A percentile compares a stretch with the other conserved stretches of the same genome.
Conservation (phyloP, 2,888 invertebrate species). For the Dioctria linearis region DNA sequence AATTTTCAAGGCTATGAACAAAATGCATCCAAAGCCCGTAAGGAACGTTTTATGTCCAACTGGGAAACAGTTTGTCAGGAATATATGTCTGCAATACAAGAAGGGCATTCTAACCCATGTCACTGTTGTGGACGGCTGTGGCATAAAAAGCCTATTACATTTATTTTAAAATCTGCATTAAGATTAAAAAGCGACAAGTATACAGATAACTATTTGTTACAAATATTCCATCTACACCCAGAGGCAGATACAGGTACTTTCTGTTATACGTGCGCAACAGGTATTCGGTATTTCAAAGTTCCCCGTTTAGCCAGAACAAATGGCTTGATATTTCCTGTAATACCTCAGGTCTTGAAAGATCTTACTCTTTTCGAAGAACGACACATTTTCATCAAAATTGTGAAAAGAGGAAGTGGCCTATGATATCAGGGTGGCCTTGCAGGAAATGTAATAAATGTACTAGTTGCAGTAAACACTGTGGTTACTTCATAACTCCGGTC, state of each 20-base stretch:
- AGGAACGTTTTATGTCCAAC: no score
- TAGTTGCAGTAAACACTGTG: neutral
- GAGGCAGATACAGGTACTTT: no score
- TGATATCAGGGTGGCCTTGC: neutral
- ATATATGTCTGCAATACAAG: no score
- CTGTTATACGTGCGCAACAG: neutral
- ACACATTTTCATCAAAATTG: slow-evolving; percentile 14
- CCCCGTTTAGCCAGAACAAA: neutral
- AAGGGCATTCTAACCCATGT: no score
- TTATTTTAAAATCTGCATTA: neutral
- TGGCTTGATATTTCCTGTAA: neutral
- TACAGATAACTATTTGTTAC: slow-evolving; percentile 10
- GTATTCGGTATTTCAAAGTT: neutral
- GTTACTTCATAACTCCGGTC: neutral
- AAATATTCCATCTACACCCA: slow-evolving; percentile 11
- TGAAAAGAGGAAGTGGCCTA: slow-evolving; percentile 8
- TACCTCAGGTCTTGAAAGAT: slow-evolving; percentile 1
- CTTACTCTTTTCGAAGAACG: slow-evolving; percentile 4
- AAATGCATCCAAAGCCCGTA: no score
- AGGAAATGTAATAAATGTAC: slow-evolving; percentile 10
- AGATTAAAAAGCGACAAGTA: slow-evolving; percentile 14
- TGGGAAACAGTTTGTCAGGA: no score
- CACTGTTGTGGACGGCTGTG: no score
- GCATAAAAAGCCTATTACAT: neutral
- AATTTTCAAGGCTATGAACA: no score